A percentile compares a stretch with the other conserved stretches of the same genome.
Evolutionary conservation across 2,113 vertebrate species (phyloP).

Genomic region (Morone chrysops): DNA sequence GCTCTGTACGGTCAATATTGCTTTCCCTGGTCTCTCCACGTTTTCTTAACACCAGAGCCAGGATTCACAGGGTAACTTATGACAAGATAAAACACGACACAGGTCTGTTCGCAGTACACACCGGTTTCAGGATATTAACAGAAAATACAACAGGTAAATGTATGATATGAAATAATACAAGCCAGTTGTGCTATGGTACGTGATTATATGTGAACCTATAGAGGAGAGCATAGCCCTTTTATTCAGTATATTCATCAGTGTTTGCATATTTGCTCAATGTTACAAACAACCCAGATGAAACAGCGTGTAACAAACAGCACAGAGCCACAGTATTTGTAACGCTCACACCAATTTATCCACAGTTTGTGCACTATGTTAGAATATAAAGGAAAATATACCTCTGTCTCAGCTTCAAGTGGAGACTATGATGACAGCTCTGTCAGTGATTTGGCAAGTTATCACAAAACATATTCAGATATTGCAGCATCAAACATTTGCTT

Average conservation of each 20-base stretch:
- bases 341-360: not conserved
- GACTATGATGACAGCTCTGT: not conserved
- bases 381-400: not conserved
- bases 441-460: not conserved
- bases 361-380: not conserved
- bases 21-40: not conserved
- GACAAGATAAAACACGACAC: not conserved
- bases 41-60: not conserved
- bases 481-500: not conserved
- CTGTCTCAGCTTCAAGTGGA: too few species aligned
- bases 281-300: not conserved
- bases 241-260: not conserved
- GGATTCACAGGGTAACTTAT: not conserved
- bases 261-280: not conserved
- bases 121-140: not conserved
- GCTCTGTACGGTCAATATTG: not conserved
- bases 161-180: not conserved
- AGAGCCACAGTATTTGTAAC: not conserved
- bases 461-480: not conserved
- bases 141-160: not conserved
- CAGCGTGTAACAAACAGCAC: not conserved
- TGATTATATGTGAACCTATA: not conserved
- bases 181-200: not conserved
- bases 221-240: not conserved
- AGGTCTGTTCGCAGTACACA: not conserved